A percentile compares a stretch with the other conserved stretches of the same genome.
These are phyloP conservation scores for Xenopus laevis DNA, from an alignment of 2,113 vertebrate species.

Conservation along the genomic window DNA sequence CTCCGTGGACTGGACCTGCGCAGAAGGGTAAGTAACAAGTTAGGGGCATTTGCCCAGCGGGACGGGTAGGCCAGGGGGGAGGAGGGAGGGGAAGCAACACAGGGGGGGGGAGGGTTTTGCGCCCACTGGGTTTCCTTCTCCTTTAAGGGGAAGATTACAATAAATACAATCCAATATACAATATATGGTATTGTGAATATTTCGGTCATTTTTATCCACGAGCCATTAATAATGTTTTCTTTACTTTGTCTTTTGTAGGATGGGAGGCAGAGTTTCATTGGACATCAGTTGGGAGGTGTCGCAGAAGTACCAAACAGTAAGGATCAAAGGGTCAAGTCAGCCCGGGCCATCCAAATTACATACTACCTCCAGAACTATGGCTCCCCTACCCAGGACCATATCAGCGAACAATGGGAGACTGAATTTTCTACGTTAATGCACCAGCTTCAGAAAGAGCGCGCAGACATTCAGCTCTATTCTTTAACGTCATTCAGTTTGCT, in stretches of 20 bases:
- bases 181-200: too few species aligned
- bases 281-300: constrained; percentile 94
- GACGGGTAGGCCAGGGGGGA: too few species aligned
- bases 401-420: constrained; percentile 94
- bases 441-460: constrained; percentile 74
- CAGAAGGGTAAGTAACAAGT: too few species aligned
- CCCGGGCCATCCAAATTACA: constrained; percentile 95
- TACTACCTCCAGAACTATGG: constrained; percentile 98
- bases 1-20: too few species aligned
- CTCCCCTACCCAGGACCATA: constrained; percentile 85
- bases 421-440: constrained; percentile 88
- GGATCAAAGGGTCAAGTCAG: constrained; percentile 94
- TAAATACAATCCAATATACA: too few species aligned
- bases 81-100: too few species aligned
- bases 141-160: too few species aligned
- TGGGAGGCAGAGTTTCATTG: constrained; percentile 94
- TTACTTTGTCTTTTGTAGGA: constrained; percentile 71
- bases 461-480: constrained; percentile 80
- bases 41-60: too few species aligned
- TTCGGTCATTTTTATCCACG: too few species aligned
- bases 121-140: too few species aligned
- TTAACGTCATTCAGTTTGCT: constrained; percentile 92
- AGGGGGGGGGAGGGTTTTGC: too few species aligned
- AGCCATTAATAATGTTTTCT: too few species aligned
- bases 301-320: constrained; percentile 88